Percentiles rank a stretch among this genome's conserved stretches.
Conservation (phyloP, 2,888 invertebrate species). For the Muschampia plurimacula region DNA sequence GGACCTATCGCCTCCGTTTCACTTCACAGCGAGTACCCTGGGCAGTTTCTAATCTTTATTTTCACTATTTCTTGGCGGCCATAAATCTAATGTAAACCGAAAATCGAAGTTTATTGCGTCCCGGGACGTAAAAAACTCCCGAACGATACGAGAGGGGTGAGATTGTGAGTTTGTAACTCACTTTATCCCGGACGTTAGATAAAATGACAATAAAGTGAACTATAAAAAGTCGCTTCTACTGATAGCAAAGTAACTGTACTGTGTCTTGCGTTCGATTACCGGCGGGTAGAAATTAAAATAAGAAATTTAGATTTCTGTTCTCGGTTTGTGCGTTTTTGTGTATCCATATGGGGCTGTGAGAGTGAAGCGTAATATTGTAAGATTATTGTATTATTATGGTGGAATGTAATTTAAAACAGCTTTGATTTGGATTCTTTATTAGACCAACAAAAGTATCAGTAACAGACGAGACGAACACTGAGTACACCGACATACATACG, state of each 20-base stretch:
- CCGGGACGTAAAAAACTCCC: conserved; percentile 15
- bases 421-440: too few relatives aligned
- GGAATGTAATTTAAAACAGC: too few relatives aligned
- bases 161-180: background rate
- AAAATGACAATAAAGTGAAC: conserved; percentile 19
- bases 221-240: conserved; percentile 5
- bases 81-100: conserved; percentile 29
- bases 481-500: too few relatives aligned
- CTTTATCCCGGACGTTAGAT: conserved; percentile 14
- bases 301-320: too few relatives aligned
- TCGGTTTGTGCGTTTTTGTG: too few relatives aligned
- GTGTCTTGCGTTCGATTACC: too few relatives aligned
- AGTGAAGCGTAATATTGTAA: too few relatives aligned
- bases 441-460: too few relatives aligned
- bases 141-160: conserved; percentile 8
- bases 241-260: background rate
- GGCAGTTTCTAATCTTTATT: conserved; percentile 25
- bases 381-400: too few relatives aligned
- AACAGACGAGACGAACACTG: too few relatives aligned
- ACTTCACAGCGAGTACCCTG: background rate
- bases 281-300: too few relatives aligned
- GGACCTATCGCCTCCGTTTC: background rate
- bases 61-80: conserved; percentile 20
- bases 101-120: conserved; percentile 28
- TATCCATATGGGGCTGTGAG: too few relatives aligned